Evolutionary conservation across 1,140 invertebrate genomes (phyloP), one percentile per base, ranked within the genome.

Genomic region (Drosophila rufa): DNA sequence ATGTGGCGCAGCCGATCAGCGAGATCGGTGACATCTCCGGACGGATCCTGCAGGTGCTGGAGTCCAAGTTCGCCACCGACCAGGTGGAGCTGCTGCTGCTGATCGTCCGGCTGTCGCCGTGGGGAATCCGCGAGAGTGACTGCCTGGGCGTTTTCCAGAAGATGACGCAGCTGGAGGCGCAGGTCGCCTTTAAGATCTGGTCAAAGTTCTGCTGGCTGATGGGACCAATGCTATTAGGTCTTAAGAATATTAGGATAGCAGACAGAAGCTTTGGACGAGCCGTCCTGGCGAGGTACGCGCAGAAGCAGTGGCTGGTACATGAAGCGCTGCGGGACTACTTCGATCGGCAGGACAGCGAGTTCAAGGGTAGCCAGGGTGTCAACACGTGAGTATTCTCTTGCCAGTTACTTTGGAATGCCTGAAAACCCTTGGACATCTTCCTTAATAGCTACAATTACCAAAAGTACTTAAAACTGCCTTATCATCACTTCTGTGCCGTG

Each of bases 391-490:
- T 59, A 17, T 27, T 14, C 4, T n/a, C 27, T 30, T 7, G 6
- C 6, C 27, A 30, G 2, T 36, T 8, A 36, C 8, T 36, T 36
- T 14, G 11, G 36, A 38, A 12, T 38, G 3, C 12, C 36, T 38
- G 12, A 4, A 38, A 14, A 38, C 2, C 33, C 8, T 11, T n/a
- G 12, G 14, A 15, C 6, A 30, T 9, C 15, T 19, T 11, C 2
- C 8, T 0, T 1, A 6, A 38, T 90, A 96, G 96, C 86, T 96
- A 96, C 92, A 97, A 97, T 92, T 94, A 95, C n/a, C 93, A 97
- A 90, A 97, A 96, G 93, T 93, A 97, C 47, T 96, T 97, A 92
- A 97, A 98, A 93, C 93, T 98, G 47, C 97, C 97, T 58, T 96
- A 95, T 93, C 96, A 97, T 75, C 93, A 92, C 66, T 92, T 93